A percentile compares a stretch with the other conserved stretches of the same genome.
Evolutionary conservation across 2,797 vertebrate genomes (phyloP).

Genomic region (Mormyrus proboscirostris): DNA sequence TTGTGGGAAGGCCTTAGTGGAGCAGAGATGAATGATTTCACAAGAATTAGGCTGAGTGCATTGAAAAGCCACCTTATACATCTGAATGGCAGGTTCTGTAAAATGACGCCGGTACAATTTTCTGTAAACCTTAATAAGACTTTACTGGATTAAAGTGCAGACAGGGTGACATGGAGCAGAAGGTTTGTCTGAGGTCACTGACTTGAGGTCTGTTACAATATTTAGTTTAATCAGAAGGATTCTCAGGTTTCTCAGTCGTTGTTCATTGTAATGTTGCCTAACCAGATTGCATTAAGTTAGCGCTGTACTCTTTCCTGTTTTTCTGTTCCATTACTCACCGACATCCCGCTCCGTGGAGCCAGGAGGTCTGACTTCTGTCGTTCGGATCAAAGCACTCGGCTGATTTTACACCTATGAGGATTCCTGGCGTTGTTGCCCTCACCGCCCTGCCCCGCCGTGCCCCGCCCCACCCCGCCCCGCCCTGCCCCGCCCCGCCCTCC

Average conservation of each 20-base stretch:
- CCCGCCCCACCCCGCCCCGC: too few relatives aligned
- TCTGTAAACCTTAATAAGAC: background rate
- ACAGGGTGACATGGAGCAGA: background rate
- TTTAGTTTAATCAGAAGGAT: background rate
- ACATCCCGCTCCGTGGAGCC: background rate
- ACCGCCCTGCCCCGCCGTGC: too few relatives aligned
- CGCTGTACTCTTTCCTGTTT: background rate
- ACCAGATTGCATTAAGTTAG: background rate
- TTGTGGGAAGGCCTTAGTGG: background rate
- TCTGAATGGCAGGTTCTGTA: background rate
- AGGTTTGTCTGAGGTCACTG: background rate
- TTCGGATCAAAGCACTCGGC: background rate
- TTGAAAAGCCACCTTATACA: background rate
- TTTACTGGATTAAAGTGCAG: background rate
- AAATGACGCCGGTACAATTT: background rate
- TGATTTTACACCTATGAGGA: background rate
- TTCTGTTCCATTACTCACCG: background rate
- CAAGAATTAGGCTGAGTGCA: background rate
- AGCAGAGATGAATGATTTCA: background rate
- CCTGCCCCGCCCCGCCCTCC: background rate
- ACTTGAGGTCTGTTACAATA: background rate
- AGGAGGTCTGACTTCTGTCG: background rate
- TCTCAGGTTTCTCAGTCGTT: background rate
- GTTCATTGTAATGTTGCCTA: background rate
- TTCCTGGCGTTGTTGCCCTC: background rate